Percentiles rank a stretch among this genome's conserved stretches.
Conservation (phyloP, 2,888 invertebrate genomes). For the Malachius bipustulatus region DNA sequence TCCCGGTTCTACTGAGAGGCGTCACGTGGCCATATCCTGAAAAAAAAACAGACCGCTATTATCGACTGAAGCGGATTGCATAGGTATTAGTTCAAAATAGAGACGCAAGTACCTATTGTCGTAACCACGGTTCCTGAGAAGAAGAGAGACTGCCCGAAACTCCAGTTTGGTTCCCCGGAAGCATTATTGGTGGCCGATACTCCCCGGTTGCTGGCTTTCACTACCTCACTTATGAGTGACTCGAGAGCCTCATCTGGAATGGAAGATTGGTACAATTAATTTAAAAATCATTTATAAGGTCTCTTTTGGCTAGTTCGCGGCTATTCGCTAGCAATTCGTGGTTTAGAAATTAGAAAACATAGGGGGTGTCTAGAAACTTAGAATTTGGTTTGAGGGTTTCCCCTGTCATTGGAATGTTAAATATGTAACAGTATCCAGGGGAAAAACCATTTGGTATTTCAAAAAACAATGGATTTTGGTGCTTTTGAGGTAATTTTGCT, state of each 20-base stretch:
- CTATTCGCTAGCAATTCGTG: neutral
- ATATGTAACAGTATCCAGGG: too few relatives aligned
- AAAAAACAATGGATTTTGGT: too few relatives aligned
- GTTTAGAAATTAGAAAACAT: slow-evolving; percentile 7
- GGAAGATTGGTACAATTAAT: slow-evolving; percentile 19
- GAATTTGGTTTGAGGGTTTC: neutral
- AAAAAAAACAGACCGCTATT: slow-evolving; percentile 17
- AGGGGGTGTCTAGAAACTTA: neutral
- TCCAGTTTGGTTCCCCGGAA: slow-evolving; percentile 76
- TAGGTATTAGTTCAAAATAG: too few relatives aligned
- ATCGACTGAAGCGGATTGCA: slow-evolving; percentile 18
- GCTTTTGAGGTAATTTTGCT: too few relatives aligned
- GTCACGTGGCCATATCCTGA: slow-evolving; percentile 84
- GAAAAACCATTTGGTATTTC: too few relatives aligned
- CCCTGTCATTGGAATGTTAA: too few relatives aligned
- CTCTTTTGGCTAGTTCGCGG: too few relatives aligned
- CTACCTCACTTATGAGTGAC: slow-evolving; percentile 55
- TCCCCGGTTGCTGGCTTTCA: slow-evolving; percentile 64
- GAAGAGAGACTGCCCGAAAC: slow-evolving; percentile 80
- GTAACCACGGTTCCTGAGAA: slow-evolving; percentile 80
- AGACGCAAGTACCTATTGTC: slow-evolving; percentile 84
- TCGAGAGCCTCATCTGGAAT: slow-evolving; percentile 63
- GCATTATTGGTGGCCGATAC: slow-evolving; percentile 66
- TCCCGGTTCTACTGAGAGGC: slow-evolving; percentile 73
- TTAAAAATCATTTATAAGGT: too few relatives aligned